Evolutionary conservation across 2,113 vertebrate species (phyloP), one percentile per base, ranked within the genome.

Genomic region (Apaloderma vittatum): DNA sequence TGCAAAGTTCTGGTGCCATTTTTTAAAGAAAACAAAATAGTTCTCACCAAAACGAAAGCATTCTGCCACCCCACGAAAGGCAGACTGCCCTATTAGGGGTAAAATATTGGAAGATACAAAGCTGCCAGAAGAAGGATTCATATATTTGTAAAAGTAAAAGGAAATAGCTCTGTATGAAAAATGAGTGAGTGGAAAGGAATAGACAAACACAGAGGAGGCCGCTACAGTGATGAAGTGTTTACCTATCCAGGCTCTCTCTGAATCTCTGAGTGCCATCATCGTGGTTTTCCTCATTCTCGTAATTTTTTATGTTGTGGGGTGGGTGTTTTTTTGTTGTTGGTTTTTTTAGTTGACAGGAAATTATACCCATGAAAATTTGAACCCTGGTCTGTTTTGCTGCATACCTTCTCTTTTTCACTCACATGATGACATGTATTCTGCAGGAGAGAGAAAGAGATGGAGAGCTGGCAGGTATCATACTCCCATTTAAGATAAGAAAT

Each of bases 211-310:
- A 81, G 73, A 89, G 77, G 61, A 90, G 84, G 59, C 43, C 3
- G 0, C 81, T 86, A n/a, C 13, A 3, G 70, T 61, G 67, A 86
- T 55, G 55, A 62, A 96, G 78, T 96, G 87, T 94, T 97, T 96
- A 84, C 81, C 62, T 37, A 86, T 73, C 1, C 3, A 76, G 73
- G 52, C 48, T 87, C 49, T 82, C 74, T 87, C 66, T 93, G 73
- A 72, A 91, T 85, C 90, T 82, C 72, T 72, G 94, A 86, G 68
- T 96, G 68, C 79, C 83, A 93, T 94, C 94, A 94, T 72, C 37
- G 9, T 2, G 1, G 16, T 78, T 91, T 92, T 94, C 81, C 87
- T 95, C 95, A 83, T 96, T 94, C 97, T 82, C 12, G 0, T 63
- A 46, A 91, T 94, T 84, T 95, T 91, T 94, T 18, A 15, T 62